These are phyloP conservation scores for Alsophila aescularia DNA, from an alignment of 2,888 invertebrate genomes.

Conservation along the genomic window DNA sequence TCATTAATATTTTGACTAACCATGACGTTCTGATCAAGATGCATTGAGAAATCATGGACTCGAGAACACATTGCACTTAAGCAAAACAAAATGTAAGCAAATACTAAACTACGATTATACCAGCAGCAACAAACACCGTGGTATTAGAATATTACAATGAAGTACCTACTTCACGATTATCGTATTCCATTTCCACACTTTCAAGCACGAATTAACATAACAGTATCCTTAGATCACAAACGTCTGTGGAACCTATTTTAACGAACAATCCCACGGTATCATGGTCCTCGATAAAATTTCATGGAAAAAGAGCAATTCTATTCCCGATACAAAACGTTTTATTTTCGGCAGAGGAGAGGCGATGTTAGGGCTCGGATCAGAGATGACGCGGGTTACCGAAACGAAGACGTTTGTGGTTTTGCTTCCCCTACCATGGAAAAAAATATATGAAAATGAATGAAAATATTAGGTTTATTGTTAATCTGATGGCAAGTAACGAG, in stretches of 20 bases:
- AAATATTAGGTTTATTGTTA: too few species aligned
- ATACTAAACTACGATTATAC: too few species aligned
- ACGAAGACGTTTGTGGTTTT: constrained; percentile 47
- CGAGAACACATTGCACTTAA: too few species aligned
- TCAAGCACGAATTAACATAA: constrained; percentile 15
- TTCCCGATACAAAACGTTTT: constrained; percentile 77
- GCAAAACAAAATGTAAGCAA: too few species aligned
- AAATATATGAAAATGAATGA: too few species aligned
- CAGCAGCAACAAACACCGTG: too few species aligned
- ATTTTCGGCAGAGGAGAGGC: constrained; percentile 66
- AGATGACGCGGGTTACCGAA: constrained; percentile 64
- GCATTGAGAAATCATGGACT: too few species aligned
- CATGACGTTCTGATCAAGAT: too few species aligned
- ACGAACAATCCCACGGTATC: constrained; percentile 13
- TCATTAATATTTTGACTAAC: too few species aligned
- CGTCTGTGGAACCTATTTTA: constrained; percentile 1
- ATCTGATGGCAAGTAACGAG: too few species aligned
- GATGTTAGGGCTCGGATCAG: constrained; percentile 57
- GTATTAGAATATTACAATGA: too few species aligned
- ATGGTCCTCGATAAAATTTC: constrained; percentile 39
- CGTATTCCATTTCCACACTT: constrained; percentile 10
- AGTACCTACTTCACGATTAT: too few species aligned
- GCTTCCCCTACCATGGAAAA: constrained; percentile 42
- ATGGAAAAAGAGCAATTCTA: constrained; percentile 63
- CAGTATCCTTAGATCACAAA: constrained; percentile 12